phyloP scores from a whole-genome alignment of 2,888 invertebrate species.

The Furcula furcula region DNA sequence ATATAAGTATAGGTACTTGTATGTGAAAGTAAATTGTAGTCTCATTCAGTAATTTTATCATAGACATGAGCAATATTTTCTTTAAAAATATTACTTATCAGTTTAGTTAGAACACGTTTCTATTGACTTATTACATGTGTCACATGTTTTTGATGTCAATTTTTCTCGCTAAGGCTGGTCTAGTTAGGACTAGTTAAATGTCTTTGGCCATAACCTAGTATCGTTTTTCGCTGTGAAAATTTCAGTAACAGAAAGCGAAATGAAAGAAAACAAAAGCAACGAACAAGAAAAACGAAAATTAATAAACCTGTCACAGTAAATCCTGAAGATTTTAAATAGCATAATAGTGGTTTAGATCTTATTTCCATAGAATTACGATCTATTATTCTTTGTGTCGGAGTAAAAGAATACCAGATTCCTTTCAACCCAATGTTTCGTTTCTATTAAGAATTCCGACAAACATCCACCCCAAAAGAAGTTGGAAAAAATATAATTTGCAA shows the following conservation, averaged over 20 bases:
- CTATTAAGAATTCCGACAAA: slow-evolving; percentile 59
- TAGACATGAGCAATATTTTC: too few relatives aligned
- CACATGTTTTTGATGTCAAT: too few relatives aligned
- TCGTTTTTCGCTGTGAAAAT: neutral
- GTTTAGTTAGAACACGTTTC: too few relatives aligned
- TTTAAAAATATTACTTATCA: too few relatives aligned
- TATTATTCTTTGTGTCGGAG: slow-evolving; percentile 14
- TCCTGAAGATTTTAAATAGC: slow-evolving; percentile 26
- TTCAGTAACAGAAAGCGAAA: slow-evolving; percentile 15
- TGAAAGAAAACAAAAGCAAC: slow-evolving; percentile 37
- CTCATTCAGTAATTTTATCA: too few relatives aligned
- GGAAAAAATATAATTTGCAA: slow-evolving; percentile 67
- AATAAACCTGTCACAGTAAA: slow-evolving; percentile 56
- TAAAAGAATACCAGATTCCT: slow-evolving; percentile 30
- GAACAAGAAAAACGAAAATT: slow-evolving; percentile 51
- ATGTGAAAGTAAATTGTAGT: too few relatives aligned
- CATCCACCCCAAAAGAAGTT: slow-evolving; percentile 46
- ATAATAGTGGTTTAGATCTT: slow-evolving; percentile 11
- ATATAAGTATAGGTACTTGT: too few relatives aligned
- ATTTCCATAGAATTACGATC: neutral
- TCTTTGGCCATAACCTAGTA: too few relatives aligned
- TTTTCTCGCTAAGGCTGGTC: too few relatives aligned
- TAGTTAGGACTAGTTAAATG: too few relatives aligned
- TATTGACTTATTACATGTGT: too few relatives aligned
- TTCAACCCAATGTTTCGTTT: slow-evolving; percentile 53